These are phyloP conservation scores for Phaedon cochleariae DNA, from an alignment of 2,888 invertebrate genomes.

Conservation along the genomic window DNA sequence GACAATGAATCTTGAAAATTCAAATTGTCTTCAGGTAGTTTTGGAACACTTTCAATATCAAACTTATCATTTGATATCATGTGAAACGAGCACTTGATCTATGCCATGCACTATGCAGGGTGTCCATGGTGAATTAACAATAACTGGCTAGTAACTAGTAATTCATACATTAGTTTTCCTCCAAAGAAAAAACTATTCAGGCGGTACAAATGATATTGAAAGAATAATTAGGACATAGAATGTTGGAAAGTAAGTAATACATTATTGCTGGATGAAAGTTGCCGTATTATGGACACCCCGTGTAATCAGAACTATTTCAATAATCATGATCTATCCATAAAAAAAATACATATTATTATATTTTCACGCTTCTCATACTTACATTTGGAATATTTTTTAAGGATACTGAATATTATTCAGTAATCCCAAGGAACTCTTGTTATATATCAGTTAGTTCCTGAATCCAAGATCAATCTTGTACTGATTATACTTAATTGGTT, in stretches of 20 bases:
- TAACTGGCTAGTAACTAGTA: not conserved
- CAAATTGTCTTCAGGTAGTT: not conserved
- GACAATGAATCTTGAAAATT: not conserved
- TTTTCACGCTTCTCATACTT: conserved; percentile 14
- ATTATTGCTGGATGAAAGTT: no score
- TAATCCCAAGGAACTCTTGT: not conserved
- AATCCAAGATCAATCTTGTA: no score
- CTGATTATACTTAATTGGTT: not conserved
- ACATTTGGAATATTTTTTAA: conserved; percentile 8
- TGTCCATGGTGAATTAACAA: not conserved
- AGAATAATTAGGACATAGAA: no score
- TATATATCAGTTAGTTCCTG: not conserved
- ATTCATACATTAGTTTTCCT: no score
- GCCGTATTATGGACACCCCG: conserved; percentile 3
- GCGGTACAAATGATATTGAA: no score
- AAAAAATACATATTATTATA: not conserved
- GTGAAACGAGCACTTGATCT: no score
- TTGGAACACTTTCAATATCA: not conserved
- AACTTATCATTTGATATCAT: not conserved
- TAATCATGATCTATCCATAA: not conserved
- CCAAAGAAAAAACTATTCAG: no score
- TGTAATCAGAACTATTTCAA: not conserved
- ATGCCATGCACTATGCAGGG: not conserved
- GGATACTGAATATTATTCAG: not conserved
- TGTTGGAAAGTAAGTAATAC: no score